Percentiles rank a stretch among this genome's conserved stretches.
phyloP scores from a whole-genome alignment of 1,140 invertebrate species.

The Odontomachus brunneus region DNA sequence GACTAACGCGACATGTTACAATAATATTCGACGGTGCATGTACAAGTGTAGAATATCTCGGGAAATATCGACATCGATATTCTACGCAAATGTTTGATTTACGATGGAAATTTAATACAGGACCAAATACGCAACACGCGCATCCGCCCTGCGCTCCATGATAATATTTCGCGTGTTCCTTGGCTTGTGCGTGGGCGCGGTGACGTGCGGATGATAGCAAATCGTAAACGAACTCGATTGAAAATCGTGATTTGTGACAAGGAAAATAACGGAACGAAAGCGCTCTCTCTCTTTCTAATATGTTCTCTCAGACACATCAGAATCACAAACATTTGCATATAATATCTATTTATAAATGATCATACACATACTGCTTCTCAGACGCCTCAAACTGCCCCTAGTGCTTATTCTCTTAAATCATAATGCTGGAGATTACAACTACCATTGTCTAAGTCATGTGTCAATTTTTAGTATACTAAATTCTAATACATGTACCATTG shows the following conservation, averaged over 20 bases:
- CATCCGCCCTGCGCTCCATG: constrained; percentile 8
- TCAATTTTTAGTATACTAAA: too few species aligned
- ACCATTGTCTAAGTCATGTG: too few species aligned
- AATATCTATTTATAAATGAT: too few species aligned
- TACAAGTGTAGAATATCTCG: constrained; percentile 51
- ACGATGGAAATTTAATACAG: constrained; percentile 70
- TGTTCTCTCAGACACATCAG: too few species aligned
- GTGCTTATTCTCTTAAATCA: too few species aligned
- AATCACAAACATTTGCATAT: too few species aligned
- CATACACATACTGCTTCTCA: too few species aligned
- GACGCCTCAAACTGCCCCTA: too few species aligned
- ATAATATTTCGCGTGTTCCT: constrained; percentile 70
- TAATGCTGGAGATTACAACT: too few species aligned
- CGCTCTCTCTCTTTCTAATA: too few species aligned
- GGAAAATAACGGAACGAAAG: constrained; percentile 69
- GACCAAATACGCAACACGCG: constrained; percentile 34
- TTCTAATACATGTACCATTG: too few species aligned
- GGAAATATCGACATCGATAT: constrained; percentile 48
- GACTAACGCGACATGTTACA: constrained; percentile 15
- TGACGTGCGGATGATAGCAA: constrained; percentile 59
- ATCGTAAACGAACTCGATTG: constrained; percentile 64
- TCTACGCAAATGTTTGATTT: constrained; percentile 61
- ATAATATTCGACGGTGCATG: constrained; percentile 49
- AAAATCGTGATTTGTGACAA: constrained; percentile 56
- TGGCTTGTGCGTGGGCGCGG: constrained; percentile 43